Conservation (phyloP, 2,797 vertebrate genomes). For the Spinus olivaceus region DNA sequence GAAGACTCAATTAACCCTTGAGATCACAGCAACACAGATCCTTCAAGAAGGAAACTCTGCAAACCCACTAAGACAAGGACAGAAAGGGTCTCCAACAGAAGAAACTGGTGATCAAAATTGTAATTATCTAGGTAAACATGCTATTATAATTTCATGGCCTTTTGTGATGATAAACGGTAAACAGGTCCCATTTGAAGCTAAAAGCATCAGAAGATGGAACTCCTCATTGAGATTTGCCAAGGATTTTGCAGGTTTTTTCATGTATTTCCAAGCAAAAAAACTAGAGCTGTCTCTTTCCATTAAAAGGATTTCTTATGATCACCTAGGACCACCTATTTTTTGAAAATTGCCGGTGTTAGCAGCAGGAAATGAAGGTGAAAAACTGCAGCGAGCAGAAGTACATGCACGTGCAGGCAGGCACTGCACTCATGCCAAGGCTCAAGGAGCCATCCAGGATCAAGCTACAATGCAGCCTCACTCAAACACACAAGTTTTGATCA, state of each 20-base stretch:
- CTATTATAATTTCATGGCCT: background rate
- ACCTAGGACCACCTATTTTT: background rate
- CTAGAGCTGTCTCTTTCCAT: background rate
- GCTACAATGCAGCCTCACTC: background rate
- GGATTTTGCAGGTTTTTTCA: background rate
- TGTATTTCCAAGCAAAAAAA: background rate
- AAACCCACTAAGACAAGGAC: background rate
- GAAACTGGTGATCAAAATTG: background rate
- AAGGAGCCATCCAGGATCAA: fast-evolving
- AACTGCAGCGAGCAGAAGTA: background rate
- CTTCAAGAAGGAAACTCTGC: background rate
- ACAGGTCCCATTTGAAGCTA: background rate
- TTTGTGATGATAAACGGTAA: background rate
- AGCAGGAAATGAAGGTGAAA: background rate
- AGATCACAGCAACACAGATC: background rate
- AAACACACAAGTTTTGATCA: background rate
- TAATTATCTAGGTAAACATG: background rate
- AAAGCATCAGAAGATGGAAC: background rate
- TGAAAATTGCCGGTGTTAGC: background rate
- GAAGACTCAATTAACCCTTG: background rate
- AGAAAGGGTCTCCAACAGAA: background rate
- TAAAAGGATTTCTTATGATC: background rate
- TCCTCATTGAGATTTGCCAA: background rate
- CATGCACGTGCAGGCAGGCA: fast-evolving
- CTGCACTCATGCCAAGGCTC: fast-evolving